Percentiles rank a stretch among this genome's conserved stretches.
phyloP scores from a whole-genome alignment of 2,797 vertebrate species.

The Notolabrus celidotus region DNA sequence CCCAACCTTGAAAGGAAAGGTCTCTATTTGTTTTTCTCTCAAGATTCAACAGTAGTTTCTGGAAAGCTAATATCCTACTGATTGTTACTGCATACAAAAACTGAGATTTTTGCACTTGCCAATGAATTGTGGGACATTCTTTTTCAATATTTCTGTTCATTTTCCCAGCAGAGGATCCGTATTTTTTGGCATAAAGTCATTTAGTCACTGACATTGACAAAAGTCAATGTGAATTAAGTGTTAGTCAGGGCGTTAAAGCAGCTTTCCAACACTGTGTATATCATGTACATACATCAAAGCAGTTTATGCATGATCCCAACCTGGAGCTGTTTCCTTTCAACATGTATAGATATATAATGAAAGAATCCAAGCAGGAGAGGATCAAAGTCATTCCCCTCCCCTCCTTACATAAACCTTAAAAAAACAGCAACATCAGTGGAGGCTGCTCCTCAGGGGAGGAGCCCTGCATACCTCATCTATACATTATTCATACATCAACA shows the following conservation, averaged over 20 bases:
- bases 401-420: constrained; percentile 16
- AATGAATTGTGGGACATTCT: too few species aligned
- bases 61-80: too few species aligned
- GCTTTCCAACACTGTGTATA: not conserved
- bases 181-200: too few species aligned
- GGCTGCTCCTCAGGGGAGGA: constrained; percentile 33
- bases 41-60: too few species aligned
- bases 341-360: not conserved
- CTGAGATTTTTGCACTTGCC: too few species aligned
- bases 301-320: not conserved
- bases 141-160: too few species aligned
- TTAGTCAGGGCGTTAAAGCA: not conserved
- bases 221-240: not conserved
- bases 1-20: too few species aligned
- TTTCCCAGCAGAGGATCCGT: too few species aligned
- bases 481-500: constrained; percentile 81
- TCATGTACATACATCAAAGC: not conserved
- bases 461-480: constrained; percentile 45
- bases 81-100: too few species aligned
- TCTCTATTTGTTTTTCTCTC: too few species aligned
- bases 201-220: too few species aligned
- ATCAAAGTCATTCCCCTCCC: not conserved
- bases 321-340: constrained; percentile 9
- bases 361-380: constrained; percentile 8
- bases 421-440: constrained; percentile 21